Percentiles rank a stretch among this genome's conserved stretches.
Evolutionary conservation across 2,888 invertebrate species (phyloP).

Genomic region (Acanthosepion lycidas): DNA sequence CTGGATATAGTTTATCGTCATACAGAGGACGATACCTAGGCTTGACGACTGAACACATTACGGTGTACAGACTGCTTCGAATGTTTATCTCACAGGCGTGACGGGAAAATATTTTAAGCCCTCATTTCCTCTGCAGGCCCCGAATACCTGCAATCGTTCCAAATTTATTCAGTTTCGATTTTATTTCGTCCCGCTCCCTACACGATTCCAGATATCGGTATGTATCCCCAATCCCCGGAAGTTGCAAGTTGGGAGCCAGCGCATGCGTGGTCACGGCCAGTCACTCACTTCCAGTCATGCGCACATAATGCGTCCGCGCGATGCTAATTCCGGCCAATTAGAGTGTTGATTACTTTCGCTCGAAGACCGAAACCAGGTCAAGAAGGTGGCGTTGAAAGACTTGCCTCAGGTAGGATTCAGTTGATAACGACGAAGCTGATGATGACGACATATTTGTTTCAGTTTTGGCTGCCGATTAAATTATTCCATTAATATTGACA

Average conservation of each 20-base stretch:
- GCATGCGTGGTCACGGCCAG: constrained; percentile 7
- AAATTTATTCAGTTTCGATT: neutral
- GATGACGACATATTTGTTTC: neutral
- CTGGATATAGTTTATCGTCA: too few relatives aligned
- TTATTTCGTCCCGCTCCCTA: neutral
- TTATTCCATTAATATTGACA: neutral
- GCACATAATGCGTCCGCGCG: neutral
- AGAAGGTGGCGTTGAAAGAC: neutral
- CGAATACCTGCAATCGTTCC: neutral
- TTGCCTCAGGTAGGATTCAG: neutral
- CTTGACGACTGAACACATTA: too few relatives aligned
- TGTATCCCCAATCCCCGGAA: neutral
- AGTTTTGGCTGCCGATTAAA: neutral
- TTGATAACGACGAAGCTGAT: neutral
- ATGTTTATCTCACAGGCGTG: neutral
- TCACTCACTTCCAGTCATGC: neutral
- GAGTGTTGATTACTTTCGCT: neutral
- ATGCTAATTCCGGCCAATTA: constrained; percentile 33
- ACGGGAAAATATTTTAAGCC: neutral
- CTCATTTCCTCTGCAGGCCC: neutral
- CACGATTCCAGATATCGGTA: neutral
- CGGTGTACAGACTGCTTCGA: too few relatives aligned
- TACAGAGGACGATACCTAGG: too few relatives aligned
- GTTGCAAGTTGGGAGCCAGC: neutral
- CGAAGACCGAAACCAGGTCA: constrained; percentile 33